Base-by-base conservation (phyloP, 2,888 invertebrate species). In the Steinernema carpocapsae region DNA sequence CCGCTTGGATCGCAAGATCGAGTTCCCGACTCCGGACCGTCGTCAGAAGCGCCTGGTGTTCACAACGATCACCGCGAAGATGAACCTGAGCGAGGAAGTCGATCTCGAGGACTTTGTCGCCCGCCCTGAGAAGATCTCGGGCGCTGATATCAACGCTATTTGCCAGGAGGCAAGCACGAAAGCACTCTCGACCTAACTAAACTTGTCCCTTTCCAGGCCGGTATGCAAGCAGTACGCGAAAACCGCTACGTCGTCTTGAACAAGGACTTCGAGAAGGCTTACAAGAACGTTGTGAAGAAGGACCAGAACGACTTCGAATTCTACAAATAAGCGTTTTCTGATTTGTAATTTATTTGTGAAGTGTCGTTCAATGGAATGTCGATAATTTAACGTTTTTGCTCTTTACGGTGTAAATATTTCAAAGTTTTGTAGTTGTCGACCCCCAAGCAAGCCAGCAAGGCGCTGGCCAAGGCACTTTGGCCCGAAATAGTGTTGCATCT, bases 281-380 rank as follows among this genome's bases (percentile, higher is more conserved):
- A 99, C 90, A 99, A 99, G 88, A 97, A 97, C 88, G 97, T 97
- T 88, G 96, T 96, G 88, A 97, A 97, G 90, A 99, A 99, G 88
- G 97, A 99, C 89, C 97, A 96, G 89, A 94, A 95, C 85, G 97
- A 99, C 90, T 97, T 97, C 87, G 99, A 99, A 89, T 99, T 99
- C 90, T 99, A 99, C 90, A 97, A 97, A 91, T 99, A 95, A 88
- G 74, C 32, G 24, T 37, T 46, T 10, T 37, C n/a, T 48, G 19
- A 48, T 19, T 48, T 37, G 37, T 48, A 48, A 48, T 48, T 48
- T 52, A 56, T 51, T 51, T 37, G 17, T 48, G 59, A 19, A 14
- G 29, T 52, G 32, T 64, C 29, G 64, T 32, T 29, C 29, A 37
- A 6, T 64, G 32, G 32, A 32, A 29, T 64, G 29, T 64, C 64